phyloP scores from a whole-genome alignment of 2,888 invertebrate genomes.

The Azorinus chamasolen region DNA sequence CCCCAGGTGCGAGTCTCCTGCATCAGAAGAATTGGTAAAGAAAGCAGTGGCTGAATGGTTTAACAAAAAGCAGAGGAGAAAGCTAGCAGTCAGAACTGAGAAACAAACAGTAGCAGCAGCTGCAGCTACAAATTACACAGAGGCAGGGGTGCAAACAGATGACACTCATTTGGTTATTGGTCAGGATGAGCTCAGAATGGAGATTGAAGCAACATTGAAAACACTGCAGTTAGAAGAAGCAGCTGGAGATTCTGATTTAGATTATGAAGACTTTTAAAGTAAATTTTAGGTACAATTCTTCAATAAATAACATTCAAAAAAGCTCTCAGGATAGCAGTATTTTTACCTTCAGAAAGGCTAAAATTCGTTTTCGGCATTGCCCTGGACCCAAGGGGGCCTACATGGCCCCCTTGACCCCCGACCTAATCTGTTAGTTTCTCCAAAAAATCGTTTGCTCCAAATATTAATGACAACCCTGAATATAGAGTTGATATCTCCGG shows the following conservation, averaged over 20 bases:
- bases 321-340: too few species aligned
- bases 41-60: background rate
- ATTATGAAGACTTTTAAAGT: background rate
- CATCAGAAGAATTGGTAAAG: background rate
- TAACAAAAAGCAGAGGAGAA: background rate
- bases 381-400: too few species aligned
- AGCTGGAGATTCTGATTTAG: background rate
- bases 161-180: conserved; percentile 2
- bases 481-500: too few species aligned
- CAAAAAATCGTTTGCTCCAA: conserved; percentile 2
- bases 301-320: too few species aligned
- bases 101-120: background rate
- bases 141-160: conserved; percentile 7
- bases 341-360: too few species aligned
- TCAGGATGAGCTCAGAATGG: conserved; percentile 1
- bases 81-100: conserved; percentile 6
- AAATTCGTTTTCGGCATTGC: too few species aligned
- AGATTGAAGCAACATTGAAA: conserved; percentile 3
- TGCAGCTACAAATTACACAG: background rate
- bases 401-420: too few species aligned
- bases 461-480: background rate
- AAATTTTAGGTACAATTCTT: too few species aligned
- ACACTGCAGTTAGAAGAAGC: background rate
- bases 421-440: background rate
- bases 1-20: conserved; percentile 1